Percentiles rank a stretch among this genome's conserved stretches.
phyloP scores from a whole-genome alignment of 1,140 invertebrate species.

The Drosophila tani region DNA sequence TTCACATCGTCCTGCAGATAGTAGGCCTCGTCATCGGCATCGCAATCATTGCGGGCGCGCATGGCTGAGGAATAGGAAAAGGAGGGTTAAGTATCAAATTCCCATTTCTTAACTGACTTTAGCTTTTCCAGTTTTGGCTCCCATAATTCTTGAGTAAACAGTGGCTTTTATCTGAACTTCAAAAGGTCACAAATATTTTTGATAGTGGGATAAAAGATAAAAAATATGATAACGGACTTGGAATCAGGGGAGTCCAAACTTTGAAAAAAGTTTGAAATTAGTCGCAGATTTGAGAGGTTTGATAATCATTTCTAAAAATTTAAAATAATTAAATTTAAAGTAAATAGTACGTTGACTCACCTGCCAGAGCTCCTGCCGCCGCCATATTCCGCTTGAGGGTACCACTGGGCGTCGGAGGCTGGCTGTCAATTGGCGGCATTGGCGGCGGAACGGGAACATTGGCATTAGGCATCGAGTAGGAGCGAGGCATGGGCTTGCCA shows the following conservation, averaged over 20 bases:
- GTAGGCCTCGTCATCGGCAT: constrained; percentile 61
- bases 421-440: constrained; percentile 76
- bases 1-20: constrained; percentile 86
- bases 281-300: not conserved
- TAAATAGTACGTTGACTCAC: constrained; percentile 17
- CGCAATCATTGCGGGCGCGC: constrained; percentile 73
- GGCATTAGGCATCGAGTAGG: constrained; percentile 78
- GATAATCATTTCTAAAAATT: too few species aligned
- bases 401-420: constrained; percentile 69
- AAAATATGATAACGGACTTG: not conserved
- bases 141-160: constrained; percentile 1
- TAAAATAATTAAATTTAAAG: not conserved
- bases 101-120: too few species aligned
- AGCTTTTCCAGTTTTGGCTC: not conserved
- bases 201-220: constrained; percentile 12
- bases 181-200: constrained; percentile 4
- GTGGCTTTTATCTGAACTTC: constrained; percentile 4
- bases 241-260: too few species aligned
- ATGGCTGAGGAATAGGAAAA: constrained; percentile 35
- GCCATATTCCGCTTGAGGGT: constrained; percentile 69
- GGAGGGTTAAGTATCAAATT: not conserved
- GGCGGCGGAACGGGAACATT: constrained; percentile 80
- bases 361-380: constrained; percentile 61
- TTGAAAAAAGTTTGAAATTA: not conserved
- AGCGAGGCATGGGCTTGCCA: constrained; percentile 63